A percentile compares a stretch with the other conserved stretches of the same genome.
phyloP scores from a whole-genome alignment of 2,888 invertebrate genomes.

The Stenichneumon culpator region DNA sequence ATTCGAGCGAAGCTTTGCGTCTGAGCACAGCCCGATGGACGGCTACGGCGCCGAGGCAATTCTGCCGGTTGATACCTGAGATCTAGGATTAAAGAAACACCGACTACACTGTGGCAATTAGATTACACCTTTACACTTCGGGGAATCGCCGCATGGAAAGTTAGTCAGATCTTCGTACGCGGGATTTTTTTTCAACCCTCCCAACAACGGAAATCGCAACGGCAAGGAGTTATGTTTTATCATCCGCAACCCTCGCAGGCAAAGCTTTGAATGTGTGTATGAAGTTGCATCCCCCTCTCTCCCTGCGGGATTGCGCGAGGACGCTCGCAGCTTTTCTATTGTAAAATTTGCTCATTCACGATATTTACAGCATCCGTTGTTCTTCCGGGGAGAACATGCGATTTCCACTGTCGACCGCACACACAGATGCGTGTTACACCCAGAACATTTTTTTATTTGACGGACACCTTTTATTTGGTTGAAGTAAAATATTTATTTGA shows the following conservation, averaged over 20 bases:
- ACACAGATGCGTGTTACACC: conserved; percentile 12
- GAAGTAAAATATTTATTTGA: too few species aligned
- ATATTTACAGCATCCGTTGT: background rate
- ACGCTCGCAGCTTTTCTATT: conserved; percentile 5
- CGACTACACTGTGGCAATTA: background rate
- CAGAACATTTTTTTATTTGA: too few species aligned
- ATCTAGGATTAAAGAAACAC: background rate
- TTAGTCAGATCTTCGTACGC: background rate
- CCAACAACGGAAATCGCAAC: background rate
- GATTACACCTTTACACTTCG: background rate
- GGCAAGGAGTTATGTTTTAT: background rate
- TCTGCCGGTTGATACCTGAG: background rate
- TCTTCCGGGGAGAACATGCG: background rate
- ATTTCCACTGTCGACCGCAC: conserved; percentile 2
- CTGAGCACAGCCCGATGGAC: background rate
- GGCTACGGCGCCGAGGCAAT: background rate
- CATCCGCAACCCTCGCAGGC: background rate
- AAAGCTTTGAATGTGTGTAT: conserved; percentile 15
- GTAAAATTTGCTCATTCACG: background rate
- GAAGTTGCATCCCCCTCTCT: background rate
- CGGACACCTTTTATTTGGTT: too few species aligned
- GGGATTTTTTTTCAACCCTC: background rate
- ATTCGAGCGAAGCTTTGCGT: conserved; percentile 26
- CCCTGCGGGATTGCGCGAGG: background rate
- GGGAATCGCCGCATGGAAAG: background rate